Evolutionary conservation across 2,797 vertebrate genomes (phyloP), one percentile per base, ranked within the genome.

Genomic region (Arremon aurantiirostris): DNA sequence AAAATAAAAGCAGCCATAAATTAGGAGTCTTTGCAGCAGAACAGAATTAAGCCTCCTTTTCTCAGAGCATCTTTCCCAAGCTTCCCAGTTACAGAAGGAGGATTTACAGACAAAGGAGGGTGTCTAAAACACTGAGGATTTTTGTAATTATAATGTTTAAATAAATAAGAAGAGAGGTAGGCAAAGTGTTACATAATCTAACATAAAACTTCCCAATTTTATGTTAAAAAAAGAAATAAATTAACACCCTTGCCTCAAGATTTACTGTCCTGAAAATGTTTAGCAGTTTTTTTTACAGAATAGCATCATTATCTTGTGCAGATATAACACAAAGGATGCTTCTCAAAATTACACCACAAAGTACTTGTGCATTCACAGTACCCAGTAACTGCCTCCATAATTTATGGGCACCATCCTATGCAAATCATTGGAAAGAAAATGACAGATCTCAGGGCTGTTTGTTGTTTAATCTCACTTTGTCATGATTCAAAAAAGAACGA

Each of bases 381-480:
- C 46, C 56, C 10, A 5, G 44, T 41, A 84, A 64, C 60, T 84
- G 88, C 41, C 66, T 93, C 53, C 46, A 63, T 81, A 96, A 97
- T 96, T 97, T 96, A 97, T 92, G 71, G 55, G 70, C 59, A 95
- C 69, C 56, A 24, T 46, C 75, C 80, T 82, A 85, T 65, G 95
- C 95, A 97, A 96, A 95, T 97, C 85, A 92, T 11, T 90, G 53
- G 12, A 32, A 80, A 91, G 68, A 90, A 94, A 82, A 84, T 66
- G 83, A 93, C 24, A 82, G 30, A 77, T 94, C 86, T 92, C n/a
- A 47, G 71, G 61, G n/a, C 71, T 94, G 60, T 80, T 85, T 80
- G 90, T 81, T 93, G 70, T 72, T 95, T 96, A 88, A 96, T 94
- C 87, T 93, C 82, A 84, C 90, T 93, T 94, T 96, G 88, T 91